These are phyloP conservation scores for Enteromius thamalakanensis DNA, from an alignment of 2,797 vertebrate species.

Conservation along the genomic window DNA sequence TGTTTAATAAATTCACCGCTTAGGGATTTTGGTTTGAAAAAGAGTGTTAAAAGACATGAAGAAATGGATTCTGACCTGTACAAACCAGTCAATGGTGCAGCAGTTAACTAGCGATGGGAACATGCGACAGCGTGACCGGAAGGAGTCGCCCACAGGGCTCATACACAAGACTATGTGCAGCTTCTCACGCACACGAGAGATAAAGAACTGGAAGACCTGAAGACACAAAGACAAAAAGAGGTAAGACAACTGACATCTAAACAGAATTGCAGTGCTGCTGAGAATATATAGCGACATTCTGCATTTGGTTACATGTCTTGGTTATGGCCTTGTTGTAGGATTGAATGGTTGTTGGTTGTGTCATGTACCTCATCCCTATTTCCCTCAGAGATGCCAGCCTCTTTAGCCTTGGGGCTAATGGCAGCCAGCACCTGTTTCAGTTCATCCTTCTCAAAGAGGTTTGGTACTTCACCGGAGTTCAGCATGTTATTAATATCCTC, in stretches of 20 bases:
- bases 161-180: constrained; percentile 87
- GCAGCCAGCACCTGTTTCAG: constrained; percentile 82
- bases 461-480: constrained; percentile 85
- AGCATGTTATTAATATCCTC: constrained; percentile 89
- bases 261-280: neutral
- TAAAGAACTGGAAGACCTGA: constrained; percentile 86
- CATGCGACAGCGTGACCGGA: constrained; percentile 85
- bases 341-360: neutral
- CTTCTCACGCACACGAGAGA: constrained; percentile 83
- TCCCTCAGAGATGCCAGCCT: constrained; percentile 82
- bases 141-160: constrained; percentile 86
- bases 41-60: neutral
- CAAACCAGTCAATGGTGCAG: constrained; percentile 89
- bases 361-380: constrained; percentile 84
- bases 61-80: constrained; percentile 73
- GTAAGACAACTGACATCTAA: neutral
- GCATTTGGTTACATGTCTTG: neutral
- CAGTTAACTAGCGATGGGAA: constrained; percentile 89
- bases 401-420: constrained; percentile 83
- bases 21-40: constrained; percentile 1
- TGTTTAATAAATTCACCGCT: neutral
- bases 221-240: constrained; percentile 33
- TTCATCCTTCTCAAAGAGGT: constrained; percentile 87
- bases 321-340: neutral
- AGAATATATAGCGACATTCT: neutral